Conservation (phyloP, 2,797 vertebrate genomes). For the Picus viridis region DNA sequence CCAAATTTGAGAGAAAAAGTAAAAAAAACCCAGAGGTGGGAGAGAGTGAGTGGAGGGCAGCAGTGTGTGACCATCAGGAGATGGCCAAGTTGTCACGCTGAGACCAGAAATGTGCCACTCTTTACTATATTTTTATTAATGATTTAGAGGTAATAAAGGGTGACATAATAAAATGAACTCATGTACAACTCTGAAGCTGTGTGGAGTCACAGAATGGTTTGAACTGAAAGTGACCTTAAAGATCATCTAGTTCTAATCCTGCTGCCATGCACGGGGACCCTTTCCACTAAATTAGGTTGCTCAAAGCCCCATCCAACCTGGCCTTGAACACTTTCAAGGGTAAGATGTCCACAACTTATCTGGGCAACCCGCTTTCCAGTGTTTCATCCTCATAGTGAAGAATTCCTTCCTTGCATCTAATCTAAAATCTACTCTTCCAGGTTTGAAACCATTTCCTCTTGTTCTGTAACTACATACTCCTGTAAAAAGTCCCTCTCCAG, state of each 20-base stretch:
- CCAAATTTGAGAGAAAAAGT: not conserved
- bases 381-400: no score
- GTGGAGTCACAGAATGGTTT: not conserved
- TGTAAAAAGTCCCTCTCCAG: no score
- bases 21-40: no score
- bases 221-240: not conserved
- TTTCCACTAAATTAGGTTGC: not conserved
- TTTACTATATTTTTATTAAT: not conserved
- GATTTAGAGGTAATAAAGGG: not conserved
- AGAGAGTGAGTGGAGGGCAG: not conserved
- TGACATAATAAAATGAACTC: not conserved
- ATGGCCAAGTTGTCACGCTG: not conserved
- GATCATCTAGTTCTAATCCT: not conserved
- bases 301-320: not conserved
- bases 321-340: not conserved
- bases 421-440: no score
- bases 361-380: no score
- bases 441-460: no score
- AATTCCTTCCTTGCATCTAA: no score
- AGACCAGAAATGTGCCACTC: not conserved
- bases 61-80: not conserved
- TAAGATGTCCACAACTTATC: no score
- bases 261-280: no score
- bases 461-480: no score
- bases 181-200: rapidly evolving